Evolutionary conservation across 2,113 vertebrate species (phyloP).

Genomic region (Alectura lathami): DNA sequence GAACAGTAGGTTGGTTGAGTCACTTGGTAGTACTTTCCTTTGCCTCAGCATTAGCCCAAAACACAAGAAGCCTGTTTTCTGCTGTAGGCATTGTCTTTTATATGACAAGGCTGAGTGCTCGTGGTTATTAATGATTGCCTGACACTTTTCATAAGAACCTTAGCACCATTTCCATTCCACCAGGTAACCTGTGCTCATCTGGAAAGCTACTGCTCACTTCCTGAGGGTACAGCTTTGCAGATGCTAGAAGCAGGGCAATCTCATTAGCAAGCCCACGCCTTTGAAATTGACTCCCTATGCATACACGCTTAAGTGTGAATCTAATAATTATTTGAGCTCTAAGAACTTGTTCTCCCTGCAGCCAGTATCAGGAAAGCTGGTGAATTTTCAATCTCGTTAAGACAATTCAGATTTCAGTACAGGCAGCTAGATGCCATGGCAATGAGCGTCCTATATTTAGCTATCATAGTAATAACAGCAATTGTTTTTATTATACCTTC

Average conservation of each 20-base stretch:
- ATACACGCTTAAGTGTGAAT: constrained; percentile 24
- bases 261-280: constrained; percentile 56
- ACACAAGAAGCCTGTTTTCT: background rate
- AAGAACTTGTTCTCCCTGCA: constrained; percentile 15
- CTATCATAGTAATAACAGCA: background rate
- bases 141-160: background rate
- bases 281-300: constrained; percentile 47
- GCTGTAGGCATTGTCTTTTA: background rate
- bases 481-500: background rate
- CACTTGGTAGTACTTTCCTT: background rate
- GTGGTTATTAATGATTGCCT: constrained; percentile 30
- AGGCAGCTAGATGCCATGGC: background rate
- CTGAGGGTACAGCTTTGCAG: constrained; percentile 49
- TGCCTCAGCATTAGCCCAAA: background rate
- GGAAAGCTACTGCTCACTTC: background rate
- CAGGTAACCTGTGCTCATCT: constrained; percentile 44
- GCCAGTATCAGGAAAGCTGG: background rate
- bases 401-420: background rate
- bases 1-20: background rate
- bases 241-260: constrained; percentile 35
- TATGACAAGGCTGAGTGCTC: background rate
- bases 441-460: background rate
- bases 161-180: constrained; percentile 12
- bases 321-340: background rate
- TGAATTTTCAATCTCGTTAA: background rate